Percentiles rank a stretch among this genome's conserved stretches.
Conservation (phyloP, 2,797 vertebrate species). For the Jordanella pulchra region DNA sequence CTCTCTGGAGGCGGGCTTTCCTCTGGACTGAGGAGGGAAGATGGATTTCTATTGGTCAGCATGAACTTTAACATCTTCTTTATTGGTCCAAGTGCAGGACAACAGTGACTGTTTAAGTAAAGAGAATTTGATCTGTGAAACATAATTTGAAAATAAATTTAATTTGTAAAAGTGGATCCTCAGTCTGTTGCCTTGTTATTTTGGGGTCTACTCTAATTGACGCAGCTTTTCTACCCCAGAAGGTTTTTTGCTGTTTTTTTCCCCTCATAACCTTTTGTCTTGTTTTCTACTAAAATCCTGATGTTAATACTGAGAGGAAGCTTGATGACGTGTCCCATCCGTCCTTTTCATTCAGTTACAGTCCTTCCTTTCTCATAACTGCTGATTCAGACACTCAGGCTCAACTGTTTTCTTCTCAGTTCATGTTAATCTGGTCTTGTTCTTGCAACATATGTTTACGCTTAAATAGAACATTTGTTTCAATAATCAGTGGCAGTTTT, state of each 20-base stretch:
- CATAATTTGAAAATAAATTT: too few relatives aligned
- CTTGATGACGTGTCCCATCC: slow-evolving; percentile 18
- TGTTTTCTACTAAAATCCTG: slow-evolving; percentile 32
- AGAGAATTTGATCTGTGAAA: too few relatives aligned
- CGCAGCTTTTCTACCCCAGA: too few relatives aligned
- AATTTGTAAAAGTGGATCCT: neutral
- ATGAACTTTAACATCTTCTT: too few relatives aligned
- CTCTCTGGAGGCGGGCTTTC: too few relatives aligned
- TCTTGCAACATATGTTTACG: slow-evolving; percentile 4
- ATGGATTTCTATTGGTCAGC: too few relatives aligned
- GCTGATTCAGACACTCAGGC: slow-evolving; percentile 5
- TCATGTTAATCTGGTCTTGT: neutral
- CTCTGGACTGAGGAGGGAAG: too few relatives aligned
- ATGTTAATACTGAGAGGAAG: slow-evolving; percentile 41
- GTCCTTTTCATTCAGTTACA: neutral
- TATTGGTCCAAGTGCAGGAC: too few relatives aligned
- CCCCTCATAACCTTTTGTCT: slow-evolving; percentile 18
- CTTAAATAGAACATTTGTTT: neutral
- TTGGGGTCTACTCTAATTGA: too few relatives aligned
- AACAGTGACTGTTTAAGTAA: too few relatives aligned
- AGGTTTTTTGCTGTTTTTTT: too few relatives aligned
- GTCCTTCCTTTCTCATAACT: slow-evolving; percentile 9
- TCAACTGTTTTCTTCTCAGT: neutral
- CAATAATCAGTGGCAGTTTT: neutral
- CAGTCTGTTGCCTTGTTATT: too few relatives aligned